Conservation (phyloP, 2,797 vertebrate genomes). For the Characodon lateralis region DNA sequence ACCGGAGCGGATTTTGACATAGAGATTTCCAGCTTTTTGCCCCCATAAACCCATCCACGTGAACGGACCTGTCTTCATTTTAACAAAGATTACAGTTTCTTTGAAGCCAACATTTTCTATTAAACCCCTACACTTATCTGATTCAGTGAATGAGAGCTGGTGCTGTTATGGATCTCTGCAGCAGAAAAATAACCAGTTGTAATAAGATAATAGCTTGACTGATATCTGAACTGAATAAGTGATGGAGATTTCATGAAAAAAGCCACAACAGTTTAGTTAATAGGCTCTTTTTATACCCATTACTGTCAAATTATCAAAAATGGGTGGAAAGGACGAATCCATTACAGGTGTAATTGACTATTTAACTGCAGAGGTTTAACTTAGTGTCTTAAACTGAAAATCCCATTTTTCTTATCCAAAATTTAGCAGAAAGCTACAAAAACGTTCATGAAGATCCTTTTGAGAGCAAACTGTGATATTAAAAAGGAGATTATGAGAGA, state of each 20-base stretch:
- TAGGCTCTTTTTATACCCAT: conserved; percentile 24
- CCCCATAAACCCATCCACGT: conserved; percentile 2
- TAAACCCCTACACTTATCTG: background rate
- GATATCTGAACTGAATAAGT: conserved; percentile 24
- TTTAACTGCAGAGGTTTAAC: conserved; percentile 20
- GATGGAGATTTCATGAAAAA: conserved; percentile 9
- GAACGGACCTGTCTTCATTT: conserved; percentile 4
- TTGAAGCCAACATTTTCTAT: conserved; percentile 10
- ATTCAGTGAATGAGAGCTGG: conserved; percentile 24
- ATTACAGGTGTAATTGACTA: conserved; percentile 5
- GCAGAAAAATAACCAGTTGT: conserved; percentile 10
- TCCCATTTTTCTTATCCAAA: background rate
- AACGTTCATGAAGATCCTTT: background rate
- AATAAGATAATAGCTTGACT: conserved; percentile 35
- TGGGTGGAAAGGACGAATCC: background rate
- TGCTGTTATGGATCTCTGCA: conserved; percentile 3
- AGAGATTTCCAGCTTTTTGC: conserved; percentile 7
- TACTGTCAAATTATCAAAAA: conserved; percentile 29
- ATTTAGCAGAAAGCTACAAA: background rate
- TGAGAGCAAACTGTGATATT: background rate
- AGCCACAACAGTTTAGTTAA: conserved; percentile 21
- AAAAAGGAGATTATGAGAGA: background rate
- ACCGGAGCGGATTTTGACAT: conserved; percentile 31
- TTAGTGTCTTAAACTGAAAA: background rate
- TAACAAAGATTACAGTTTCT: conserved; percentile 11